These are phyloP conservation scores for Leucania comma DNA, from an alignment of 2,888 invertebrate species.

Conservation along the genomic window DNA sequence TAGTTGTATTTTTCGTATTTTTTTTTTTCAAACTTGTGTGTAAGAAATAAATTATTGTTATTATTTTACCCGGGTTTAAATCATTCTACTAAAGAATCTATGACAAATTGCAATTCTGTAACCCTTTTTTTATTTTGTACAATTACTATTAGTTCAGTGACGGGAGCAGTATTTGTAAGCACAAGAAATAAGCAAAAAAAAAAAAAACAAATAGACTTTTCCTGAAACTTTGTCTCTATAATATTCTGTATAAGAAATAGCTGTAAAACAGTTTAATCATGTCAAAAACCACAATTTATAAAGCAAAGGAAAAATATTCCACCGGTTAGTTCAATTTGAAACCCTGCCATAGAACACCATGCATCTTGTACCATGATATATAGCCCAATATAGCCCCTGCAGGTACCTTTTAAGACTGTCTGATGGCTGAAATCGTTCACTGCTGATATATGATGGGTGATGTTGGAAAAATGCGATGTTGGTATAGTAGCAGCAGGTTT, in stretches of 20 bases:
- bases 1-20: no score
- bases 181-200: no score
- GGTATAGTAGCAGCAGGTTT: slow-evolving; percentile 16
- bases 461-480: slow-evolving; percentile 57
- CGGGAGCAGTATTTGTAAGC: no score
- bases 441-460: slow-evolving; percentile 58
- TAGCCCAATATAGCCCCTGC: slow-evolving; percentile 61
- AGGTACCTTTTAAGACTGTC: slow-evolving; percentile 61
- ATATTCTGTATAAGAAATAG: neutral
- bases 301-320: slow-evolving; percentile 33
- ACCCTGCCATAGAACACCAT: slow-evolving; percentile 55
- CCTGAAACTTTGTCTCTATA: neutral
- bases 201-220: neutral
- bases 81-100: no score
- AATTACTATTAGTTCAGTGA: no score
- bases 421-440: slow-evolving; percentile 64
- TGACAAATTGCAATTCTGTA: no score
- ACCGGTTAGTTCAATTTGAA: slow-evolving; percentile 38
- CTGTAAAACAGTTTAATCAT: slow-evolving; percentile 5
- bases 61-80: no score
- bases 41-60: no score
- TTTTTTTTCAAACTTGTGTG: no score
- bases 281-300: slow-evolving; percentile 8
- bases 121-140: no score
- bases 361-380: slow-evolving; percentile 66